Evolutionary conservation across 1,140 invertebrate species (phyloP), one percentile per base, ranked within the genome.

Genomic region (Oryzaephilus surinamensis): DNA sequence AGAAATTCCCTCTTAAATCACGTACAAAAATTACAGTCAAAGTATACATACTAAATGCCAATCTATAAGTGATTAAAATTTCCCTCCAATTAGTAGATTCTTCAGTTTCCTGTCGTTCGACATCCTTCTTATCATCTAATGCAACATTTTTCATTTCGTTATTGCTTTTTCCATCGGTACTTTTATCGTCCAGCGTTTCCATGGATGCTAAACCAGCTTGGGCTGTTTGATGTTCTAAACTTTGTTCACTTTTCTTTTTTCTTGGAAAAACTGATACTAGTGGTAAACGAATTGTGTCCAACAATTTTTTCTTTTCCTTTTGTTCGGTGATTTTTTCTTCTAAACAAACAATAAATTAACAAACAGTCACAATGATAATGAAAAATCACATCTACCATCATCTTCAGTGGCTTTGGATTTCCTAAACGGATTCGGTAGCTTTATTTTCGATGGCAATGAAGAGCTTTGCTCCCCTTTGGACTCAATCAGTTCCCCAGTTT

Each of bases 191-290:
- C 3, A 84, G 62, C 0, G 81, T 85, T 54, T 84, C 83, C 67
- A 81, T 76, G 2, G 81, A 84, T 0, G 83, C 81, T 32, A 86
- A 65, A 26, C 79, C 77, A 2, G 77, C 80, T 49, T 73, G 73
- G 7, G 59, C 58, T 50, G 32, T 57, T 52, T 47, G 62, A 19
- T 34, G 53, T 11, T 53, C 52, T n/a, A 60, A 40, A 28, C 51
- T 51, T 38, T 54, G 46, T 8, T 58, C 55, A 4, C 43, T 48
- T 48, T 55, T 51, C 41, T 59, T 54, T 44, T 52, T 56, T 32
- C 49, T 24, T 28, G 58, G 72, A 46, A 79, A 72, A 36, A 79
- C 74, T 13, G 74, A 73, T 10, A 70, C 74, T 30, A 79, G 62
- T 6, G 77, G 77, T 43, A 79, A 55, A 35, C 72, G 69, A 38